Evolutionary conservation across 53 echinoderm and acorn worm genomes (phyloP).

Genomic region (Stichopus horrens): DNA sequence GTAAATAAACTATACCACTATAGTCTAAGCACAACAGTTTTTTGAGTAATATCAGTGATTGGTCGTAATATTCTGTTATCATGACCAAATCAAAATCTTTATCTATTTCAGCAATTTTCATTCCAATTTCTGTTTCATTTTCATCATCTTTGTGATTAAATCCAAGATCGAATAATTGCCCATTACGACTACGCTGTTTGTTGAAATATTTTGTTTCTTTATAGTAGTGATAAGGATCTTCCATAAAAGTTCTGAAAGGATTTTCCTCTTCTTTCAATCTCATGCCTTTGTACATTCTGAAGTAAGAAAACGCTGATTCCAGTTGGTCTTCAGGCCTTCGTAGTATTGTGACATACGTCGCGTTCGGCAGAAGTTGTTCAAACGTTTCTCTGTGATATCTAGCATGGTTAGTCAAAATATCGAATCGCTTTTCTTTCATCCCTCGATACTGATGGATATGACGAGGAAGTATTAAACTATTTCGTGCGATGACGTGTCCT

Average conservation of each 20-base stretch:
- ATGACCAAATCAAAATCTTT: slow-evolving; percentile 57
- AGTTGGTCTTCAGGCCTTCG: slow-evolving; percentile 49
- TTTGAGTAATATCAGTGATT: slow-evolving; percentile 59
- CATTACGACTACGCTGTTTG: slow-evolving; percentile 38
- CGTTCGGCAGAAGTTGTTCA: slow-evolving; percentile 34
- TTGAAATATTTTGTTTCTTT: not conserved
- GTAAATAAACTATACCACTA: slow-evolving; percentile 55
- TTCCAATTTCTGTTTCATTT: slow-evolving; percentile 9
- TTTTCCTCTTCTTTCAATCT: not conserved
- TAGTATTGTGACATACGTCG: slow-evolving; percentile 62
- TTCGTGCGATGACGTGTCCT: slow-evolving; percentile 13
- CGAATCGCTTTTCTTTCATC: not conserved
- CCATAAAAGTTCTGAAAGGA: slow-evolving; percentile 15
- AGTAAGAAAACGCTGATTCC: slow-evolving; percentile 31
- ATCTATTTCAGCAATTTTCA: slow-evolving; percentile 44
- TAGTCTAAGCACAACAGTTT: slow-evolving; percentile 60
- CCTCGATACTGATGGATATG: not conserved
- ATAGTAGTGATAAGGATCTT: slow-evolving; percentile 5
- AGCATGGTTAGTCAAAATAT: slow-evolving; percentile 56
- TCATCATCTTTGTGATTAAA: slow-evolving; percentile 53
- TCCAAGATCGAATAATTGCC: slow-evolving; percentile 60
- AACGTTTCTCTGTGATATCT: slow-evolving; percentile 52
- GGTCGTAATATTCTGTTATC: slow-evolving; percentile 61
- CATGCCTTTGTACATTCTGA: slow-evolving; percentile 20
- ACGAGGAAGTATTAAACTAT: not conserved